Percentiles rank a stretch among this genome's conserved stretches.
These are phyloP conservation scores for Rhimphoctona megacephalus DNA, from an alignment of 2,888 invertebrate genomes.

Conservation along the genomic window DNA sequence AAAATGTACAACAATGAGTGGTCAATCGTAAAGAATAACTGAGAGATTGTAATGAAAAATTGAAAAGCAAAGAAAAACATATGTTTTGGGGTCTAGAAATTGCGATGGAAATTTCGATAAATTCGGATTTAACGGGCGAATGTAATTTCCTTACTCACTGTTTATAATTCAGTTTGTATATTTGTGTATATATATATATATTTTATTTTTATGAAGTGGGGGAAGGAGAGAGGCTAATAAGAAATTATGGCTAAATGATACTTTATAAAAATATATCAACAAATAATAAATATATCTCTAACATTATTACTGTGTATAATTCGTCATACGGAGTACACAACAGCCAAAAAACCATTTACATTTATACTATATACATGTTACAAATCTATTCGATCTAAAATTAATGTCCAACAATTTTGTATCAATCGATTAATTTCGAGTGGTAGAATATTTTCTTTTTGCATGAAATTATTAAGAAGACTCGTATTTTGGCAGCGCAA, in stretches of 20 bases:
- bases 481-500: conserved; percentile 46
- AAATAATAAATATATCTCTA: conserved; percentile 84
- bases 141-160: neutral
- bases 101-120: neutral
- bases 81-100: neutral
- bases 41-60: neutral
- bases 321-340: conserved; percentile 73
- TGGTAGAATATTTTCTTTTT: neutral
- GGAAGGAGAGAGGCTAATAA: conserved; percentile 59
- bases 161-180: neutral
- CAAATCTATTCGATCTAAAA: conserved; percentile 77
- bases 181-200: neutral
- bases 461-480: conserved; percentile 30
- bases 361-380: conserved; percentile 81
- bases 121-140: conserved; percentile 6
- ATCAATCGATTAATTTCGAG: conserved; percentile 27
- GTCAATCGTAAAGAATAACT: neutral
- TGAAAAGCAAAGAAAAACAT: neutral
- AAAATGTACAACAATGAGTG: neutral
- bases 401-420: conserved; percentile 80
- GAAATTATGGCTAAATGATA: conserved; percentile 81
- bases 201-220: neutral
- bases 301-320: conserved; percentile 78
- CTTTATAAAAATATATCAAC: conserved; percentile 84
- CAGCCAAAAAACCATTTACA: conserved; percentile 79